Conservation (phyloP, 2,797 vertebrate genomes). For the Xiphorhynchus erythropygius region DNA sequence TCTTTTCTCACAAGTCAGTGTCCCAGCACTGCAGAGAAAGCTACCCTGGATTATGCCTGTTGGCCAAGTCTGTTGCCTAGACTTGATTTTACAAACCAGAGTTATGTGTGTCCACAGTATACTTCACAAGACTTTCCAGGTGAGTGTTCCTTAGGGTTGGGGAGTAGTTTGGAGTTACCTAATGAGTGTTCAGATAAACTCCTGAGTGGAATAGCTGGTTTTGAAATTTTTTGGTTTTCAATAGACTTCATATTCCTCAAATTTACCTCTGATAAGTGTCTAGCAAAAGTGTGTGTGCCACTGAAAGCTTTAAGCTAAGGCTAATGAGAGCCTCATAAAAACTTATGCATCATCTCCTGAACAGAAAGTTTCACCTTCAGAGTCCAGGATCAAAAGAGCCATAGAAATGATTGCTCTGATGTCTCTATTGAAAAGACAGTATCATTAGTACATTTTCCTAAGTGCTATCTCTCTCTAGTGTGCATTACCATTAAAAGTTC, state of each 20-base stretch:
- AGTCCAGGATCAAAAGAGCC: neutral
- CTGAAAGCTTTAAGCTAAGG: neutral
- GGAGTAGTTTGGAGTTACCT: neutral
- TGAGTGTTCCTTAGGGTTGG: neutral
- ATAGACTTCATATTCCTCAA: neutral
- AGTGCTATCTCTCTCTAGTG: constrained; percentile 31
- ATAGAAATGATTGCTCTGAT: constrained; percentile 14
- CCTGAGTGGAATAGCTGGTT: neutral
- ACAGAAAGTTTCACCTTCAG: constrained; percentile 15
- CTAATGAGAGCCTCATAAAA: neutral
- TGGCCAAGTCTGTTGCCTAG: neutral
- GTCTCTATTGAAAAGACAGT: constrained; percentile 9
- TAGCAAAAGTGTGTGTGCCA: fast-evolving
- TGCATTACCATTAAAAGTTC: constrained; percentile 43
- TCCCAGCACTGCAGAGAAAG: neutral
- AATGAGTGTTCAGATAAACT: neutral
- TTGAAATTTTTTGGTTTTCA: neutral
- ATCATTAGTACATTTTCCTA: constrained; percentile 7
- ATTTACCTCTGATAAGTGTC: neutral
- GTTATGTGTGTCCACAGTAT: neutral
- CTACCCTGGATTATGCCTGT: neutral
- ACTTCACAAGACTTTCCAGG: neutral
- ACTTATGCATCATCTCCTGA: neutral
- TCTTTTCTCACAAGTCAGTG: neutral
- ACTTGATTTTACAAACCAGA: neutral